Base-by-base conservation (phyloP, 2,113 vertebrate species). In the Rafetus swinhoei region DNA sequence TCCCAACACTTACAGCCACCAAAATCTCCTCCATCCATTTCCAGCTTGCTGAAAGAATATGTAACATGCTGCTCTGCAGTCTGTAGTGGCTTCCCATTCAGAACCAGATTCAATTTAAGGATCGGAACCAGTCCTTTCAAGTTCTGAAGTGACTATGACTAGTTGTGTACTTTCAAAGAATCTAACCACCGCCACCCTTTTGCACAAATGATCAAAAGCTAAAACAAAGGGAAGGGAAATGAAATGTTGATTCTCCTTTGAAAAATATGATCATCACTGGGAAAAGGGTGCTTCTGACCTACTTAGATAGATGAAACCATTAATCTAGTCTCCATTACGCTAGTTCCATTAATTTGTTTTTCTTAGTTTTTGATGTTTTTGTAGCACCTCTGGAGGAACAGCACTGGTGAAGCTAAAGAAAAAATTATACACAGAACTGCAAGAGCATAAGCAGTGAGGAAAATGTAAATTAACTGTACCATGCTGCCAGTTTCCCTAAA, bases 161-260 rank as follows among this genome's bases (percentile, higher is more conserved):
- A 24, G 27, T 2, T 9, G 18, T 7, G 50, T 12, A 7, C 45
- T 13, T 9, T 0, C 0, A 9, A 35, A 80, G 29, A 7, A n/a
- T n/a, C n/a, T n/a, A n/a, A n/a, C n/a, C n/a, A n/a, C n/a, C n/a
- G n/a, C n/a, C 39, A 53, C 85, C 59, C 22, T 83, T 55, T 55
- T 90, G 79, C n/a, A 4, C 32, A 72, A 72, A 72, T 72, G n/a
- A 35, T 16, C 16, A 35, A 72, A 35, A 35, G 32, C n/a, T 92
- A 60, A 81, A 94, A 91, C 19, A 13, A 56, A 8, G 89, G 19
- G 7, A 9, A 89, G 19, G 21, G 77, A 3, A 8, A 55, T 94
- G 15, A 35, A 19, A 35, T 93, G 89, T 90, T 92, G 27, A 12
- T 65, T 29, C 87, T 59, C 39, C 39, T 24, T 76, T 83, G 39